Conservation (phyloP, 2,888 invertebrate species). For the Yponomeuta sedellus region DNA sequence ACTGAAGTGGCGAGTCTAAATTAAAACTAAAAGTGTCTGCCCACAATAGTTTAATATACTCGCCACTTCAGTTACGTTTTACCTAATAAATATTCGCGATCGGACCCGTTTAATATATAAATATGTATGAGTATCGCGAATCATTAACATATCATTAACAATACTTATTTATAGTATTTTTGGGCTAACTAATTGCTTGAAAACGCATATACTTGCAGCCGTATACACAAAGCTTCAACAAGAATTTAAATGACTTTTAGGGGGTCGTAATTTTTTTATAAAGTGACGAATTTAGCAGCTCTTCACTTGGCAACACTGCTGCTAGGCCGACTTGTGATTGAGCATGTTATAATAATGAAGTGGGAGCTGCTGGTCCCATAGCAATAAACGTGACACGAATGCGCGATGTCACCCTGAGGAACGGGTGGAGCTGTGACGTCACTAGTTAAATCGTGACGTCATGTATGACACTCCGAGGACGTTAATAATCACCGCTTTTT, state of each 20-base stretch:
- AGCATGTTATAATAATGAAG: constrained; percentile 30
- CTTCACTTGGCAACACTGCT: not conserved
- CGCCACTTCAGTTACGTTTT: too few relatives aligned
- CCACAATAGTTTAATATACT: too few relatives aligned
- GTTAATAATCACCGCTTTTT: too few relatives aligned
- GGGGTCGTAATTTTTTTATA: not conserved
- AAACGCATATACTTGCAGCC: not conserved
- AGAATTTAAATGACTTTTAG: not conserved
- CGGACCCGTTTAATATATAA: too few relatives aligned
- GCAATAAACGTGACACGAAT: constrained; percentile 21
- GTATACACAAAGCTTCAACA: too few relatives aligned
- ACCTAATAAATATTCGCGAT: too few relatives aligned
- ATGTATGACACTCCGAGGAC: too few relatives aligned
- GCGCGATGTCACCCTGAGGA: constrained; percentile 19
- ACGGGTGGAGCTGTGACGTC: constrained; percentile 19
- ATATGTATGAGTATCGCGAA: too few relatives aligned
- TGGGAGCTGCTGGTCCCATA: constrained; percentile 16
- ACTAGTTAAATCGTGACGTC: not conserved
- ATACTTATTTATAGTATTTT: too few relatives aligned
- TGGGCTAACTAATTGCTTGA: not conserved
- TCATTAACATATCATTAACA: too few relatives aligned
- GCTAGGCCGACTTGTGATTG: constrained; percentile 24
- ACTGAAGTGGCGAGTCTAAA: too few relatives aligned
- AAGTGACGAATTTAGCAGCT: not conserved
- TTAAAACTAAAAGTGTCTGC: too few relatives aligned